Evolutionary conservation across 2,888 invertebrate genomes (phyloP), one percentile per base, ranked within the genome.

Genomic region (Cacoxenus indagator): DNA sequence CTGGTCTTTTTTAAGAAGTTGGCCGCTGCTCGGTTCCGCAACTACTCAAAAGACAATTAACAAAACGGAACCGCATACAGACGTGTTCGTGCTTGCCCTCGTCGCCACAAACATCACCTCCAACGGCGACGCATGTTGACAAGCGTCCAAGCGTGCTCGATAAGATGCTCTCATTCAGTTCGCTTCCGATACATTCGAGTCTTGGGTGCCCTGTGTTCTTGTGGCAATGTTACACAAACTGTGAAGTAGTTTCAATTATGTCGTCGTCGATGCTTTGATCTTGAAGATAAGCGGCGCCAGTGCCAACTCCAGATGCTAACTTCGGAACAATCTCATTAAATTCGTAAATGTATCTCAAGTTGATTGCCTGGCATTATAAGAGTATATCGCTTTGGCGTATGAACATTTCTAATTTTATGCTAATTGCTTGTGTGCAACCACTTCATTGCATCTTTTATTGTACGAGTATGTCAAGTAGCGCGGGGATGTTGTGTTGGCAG

Each of bases 171-270:
- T 17, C 48, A 48, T 8, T 19, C 19, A 48, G 1, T 46, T 5
- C 8, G 46, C n/a, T 14, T 4, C 46, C n/a, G n/a, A 19, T 26
- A 37, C 24, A 61, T 6, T 31, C 31, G 31, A 19, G 31, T 61
- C 8, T 19, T 37, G 61, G 14, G 11, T n/a, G 61, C 37, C 26
- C 11, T 43, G 31, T 37, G 19, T 61, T 31, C 9, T 31, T 48
- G 51, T 64, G 64, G 48, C 24, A 31, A 48, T 73, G 72, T 65
- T 70, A 68, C 70, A 51, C 8, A 76, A 84, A 82, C 85, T 85
- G 84, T 84, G 85, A 84, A 84, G 85, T 85, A 78, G 71, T 75
- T 76, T 78, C 84, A 85, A 85, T 85, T 84, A 84, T 85, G 81
- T 78, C 76, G 75, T 79, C 76, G 77, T 78, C 73, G 78, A 84